Evolutionary conservation across 2,113 vertebrate species (phyloP), one percentile per base, ranked within the genome.

Genomic region (Daphoenositta chrysoptera): DNA sequence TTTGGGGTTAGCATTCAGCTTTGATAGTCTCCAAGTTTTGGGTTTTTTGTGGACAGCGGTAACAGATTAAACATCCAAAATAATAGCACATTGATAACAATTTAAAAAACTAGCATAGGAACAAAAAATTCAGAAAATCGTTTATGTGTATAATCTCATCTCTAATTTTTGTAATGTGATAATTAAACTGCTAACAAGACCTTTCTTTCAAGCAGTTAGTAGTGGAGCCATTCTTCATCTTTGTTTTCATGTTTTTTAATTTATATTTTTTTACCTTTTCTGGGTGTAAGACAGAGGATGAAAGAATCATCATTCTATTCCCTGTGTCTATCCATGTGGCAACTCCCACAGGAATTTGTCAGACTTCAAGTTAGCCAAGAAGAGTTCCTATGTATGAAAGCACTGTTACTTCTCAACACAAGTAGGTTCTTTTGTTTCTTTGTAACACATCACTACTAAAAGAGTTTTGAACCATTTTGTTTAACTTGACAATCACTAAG

Each of bases 321-420:
- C n/a, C 96, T 99, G 85, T 99, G 99, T 95, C 95, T 99, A 47
- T 98, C 99, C 14, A 99, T 99, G 98, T 99, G 99, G 98, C 98
- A 99, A 60, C 99, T 99, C 84, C 99, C 99, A 26, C 99, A 99
- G 95, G 99, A 99, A 97, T 99, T 99, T 93, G 97, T 99, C 40
- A 99, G 99, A 89, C 98, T 99, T 60, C 99, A 99, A 96, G 98
- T 99, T 48, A 98, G 98, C 92, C 98, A 98, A 4, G 99, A 99
- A 92, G 99, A 99, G 93, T 99, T 99, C 85, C 98, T 99, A 11
- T 99, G 99, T 96, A 99, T 99, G 99, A 99, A 99, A 97, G 99
- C 99, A 65, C 97, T 99, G 89, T 98, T 99, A 48, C 98, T 99
- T 48, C 98, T 99, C 79, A 99, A 98, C 96, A 99, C 99, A 96